phyloP scores from a whole-genome alignment of 2,113 vertebrate species.

The Bothrops jararaca region DNA sequence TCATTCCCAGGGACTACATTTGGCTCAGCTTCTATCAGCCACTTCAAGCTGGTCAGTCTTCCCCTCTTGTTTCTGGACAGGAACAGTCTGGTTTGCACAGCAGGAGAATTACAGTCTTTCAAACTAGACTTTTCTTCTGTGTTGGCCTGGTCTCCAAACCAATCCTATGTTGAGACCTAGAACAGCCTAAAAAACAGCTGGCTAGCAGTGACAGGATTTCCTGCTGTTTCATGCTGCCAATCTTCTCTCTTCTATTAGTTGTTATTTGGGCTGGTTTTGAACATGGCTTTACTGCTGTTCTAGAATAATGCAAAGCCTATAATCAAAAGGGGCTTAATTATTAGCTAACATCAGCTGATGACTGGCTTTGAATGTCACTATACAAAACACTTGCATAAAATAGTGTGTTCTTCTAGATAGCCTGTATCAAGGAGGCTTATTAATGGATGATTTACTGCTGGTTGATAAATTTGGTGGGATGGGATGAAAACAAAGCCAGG shows the following conservation, averaged over 20 bases:
- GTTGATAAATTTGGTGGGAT: background rate
- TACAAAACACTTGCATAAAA: background rate
- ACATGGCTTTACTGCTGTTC: background rate
- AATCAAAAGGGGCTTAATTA: background rate
- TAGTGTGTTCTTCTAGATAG: background rate
- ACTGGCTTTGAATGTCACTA: background rate
- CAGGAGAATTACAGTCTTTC: background rate
- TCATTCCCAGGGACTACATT: background rate
- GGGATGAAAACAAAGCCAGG: background rate
- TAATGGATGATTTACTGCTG: background rate
- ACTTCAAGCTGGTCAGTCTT: background rate
- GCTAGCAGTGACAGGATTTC: background rate
- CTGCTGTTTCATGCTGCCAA: background rate
- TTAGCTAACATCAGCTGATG: background rate
- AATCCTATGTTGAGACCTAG: background rate
- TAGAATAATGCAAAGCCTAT: background rate
- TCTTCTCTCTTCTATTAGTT: background rate
- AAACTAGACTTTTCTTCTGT: background rate
- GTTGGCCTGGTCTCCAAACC: background rate
- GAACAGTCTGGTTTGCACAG: background rate
- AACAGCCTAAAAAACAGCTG: background rate
- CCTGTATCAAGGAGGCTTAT: background rate
- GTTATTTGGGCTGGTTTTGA: background rate
- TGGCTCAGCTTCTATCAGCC: background rate
- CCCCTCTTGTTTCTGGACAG: background rate